Evolutionary conservation across 2,797 vertebrate species (phyloP), one percentile per base, ranked within the genome.

Genomic region (Iguana delicatissima): DNA sequence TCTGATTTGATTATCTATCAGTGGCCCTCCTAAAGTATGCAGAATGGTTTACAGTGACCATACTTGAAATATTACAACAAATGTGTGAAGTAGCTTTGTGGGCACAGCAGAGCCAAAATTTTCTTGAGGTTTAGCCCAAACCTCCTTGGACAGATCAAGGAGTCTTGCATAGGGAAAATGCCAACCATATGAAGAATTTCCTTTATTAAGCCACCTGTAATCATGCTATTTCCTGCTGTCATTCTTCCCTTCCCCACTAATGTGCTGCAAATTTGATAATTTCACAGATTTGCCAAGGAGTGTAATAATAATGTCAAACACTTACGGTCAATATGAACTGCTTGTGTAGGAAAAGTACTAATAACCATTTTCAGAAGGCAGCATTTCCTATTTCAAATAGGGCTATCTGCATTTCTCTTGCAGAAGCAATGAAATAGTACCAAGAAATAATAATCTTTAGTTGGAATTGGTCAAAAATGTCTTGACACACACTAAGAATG

Each of bases 401-500:
- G 29, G 20, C 18, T 83, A 42, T 22, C 14, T 69, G n/a, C 55
- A 22, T 13, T 14, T 46, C 42, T 84, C 79, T 77, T 91, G 35
- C 80, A 64, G 35, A 91, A 74, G 24, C 18, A 67, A 74, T 72
- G 38, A 86, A 84, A n/a, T 69, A 2, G n/a, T 93, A 88, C 16
- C 35, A 55, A 46, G 0, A 22, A 0, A 69, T 82, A 7, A 22
- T 16, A 22, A 35, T 80, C 84, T 72, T 55, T 67, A 50, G 50
- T 38, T 12, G 46, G 64, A 89, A 85, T 64, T 64, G 3, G 12
- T 87, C 80, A 69, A 69, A 87, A 50, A 88, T 80, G 74, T 73
- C 14, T 88, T 91, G 90, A 91, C 84, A n/a, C 50, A 4, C 24
- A 29, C 72, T 87, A 87, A 74, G 64, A 80, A 88, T 81, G 85